Percentiles rank a stretch among this genome's conserved stretches.
phyloP scores from a whole-genome alignment of 2,797 vertebrate species.

The Characodon lateralis region DNA sequence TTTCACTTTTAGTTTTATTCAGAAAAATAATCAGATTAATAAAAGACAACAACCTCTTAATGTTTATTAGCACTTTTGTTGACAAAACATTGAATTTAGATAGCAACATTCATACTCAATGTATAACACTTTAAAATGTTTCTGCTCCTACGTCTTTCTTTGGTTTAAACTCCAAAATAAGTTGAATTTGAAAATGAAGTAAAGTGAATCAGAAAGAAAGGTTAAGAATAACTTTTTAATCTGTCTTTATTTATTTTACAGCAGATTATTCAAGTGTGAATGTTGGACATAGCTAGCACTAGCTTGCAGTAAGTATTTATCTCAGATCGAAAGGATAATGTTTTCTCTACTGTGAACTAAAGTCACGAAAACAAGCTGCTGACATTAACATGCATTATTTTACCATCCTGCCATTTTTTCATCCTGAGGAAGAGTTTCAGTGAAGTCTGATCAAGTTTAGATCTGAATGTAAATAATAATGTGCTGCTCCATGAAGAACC shows the following conservation, averaged over 20 bases:
- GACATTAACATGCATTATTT: not conserved
- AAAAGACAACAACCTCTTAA: too few relatives aligned
- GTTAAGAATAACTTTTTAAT: not conserved
- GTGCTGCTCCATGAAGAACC: not conserved
- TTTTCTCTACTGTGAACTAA: not conserved
- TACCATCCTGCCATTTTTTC: not conserved
- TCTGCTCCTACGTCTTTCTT: not conserved
- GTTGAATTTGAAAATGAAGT: too few relatives aligned
- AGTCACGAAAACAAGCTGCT: not conserved
- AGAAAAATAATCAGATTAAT: too few relatives aligned
- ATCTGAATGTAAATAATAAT: not conserved
- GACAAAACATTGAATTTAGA: not conserved
- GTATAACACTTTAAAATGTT: not conserved
- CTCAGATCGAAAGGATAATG: not conserved
- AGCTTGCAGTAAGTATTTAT: not conserved
- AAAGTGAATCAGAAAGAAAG: too few relatives aligned
- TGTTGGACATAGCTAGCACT: not conserved
- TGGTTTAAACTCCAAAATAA: too few relatives aligned
- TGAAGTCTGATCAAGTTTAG: not conserved
- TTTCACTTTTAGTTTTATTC: not conserved
- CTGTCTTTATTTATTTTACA: too few relatives aligned
- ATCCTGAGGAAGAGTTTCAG: too few relatives aligned
- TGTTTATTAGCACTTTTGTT: too few relatives aligned
- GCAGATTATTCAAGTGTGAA: not conserved
- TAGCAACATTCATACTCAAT: too few relatives aligned